These are phyloP conservation scores for Turritopsis dohrnii DNA, from an alignment of 30 jellyfish, hydroid and myxozoan species.

Conservation along the genomic window DNA sequence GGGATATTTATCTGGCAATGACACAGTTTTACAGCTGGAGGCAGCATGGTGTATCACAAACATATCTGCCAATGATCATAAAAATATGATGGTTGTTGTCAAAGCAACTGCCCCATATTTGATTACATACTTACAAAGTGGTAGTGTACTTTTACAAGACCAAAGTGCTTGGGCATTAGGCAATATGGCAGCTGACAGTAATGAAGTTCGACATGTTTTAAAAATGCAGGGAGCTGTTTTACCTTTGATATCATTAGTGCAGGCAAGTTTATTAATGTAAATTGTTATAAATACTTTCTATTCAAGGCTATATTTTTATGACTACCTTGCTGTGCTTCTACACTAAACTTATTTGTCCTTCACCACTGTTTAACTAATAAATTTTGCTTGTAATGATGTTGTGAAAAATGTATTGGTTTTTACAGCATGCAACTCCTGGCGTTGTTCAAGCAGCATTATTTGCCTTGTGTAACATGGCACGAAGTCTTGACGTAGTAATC, in stretches of 20 bases:
- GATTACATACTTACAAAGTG: conserved; percentile 66
- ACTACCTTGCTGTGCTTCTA: too few species aligned
- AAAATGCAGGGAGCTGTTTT: conserved; percentile 60
- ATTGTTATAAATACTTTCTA: too few species aligned
- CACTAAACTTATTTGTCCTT: too few species aligned
- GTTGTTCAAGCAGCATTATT: conserved; percentile 56
- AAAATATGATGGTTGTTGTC: conserved; percentile 32
- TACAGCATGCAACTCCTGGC: neutral
- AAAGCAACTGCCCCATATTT: conserved; percentile 72
- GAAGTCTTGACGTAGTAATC: conserved; percentile 31
- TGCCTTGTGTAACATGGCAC: conserved; percentile 51
- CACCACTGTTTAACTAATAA: too few species aligned
- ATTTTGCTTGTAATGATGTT: too few species aligned
- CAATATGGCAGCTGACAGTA: conserved; percentile 81
- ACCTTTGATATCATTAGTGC: conserved; percentile 62
- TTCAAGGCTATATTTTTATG: too few species aligned
- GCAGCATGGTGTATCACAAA: conserved; percentile 87
- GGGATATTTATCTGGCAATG: conserved; percentile 74
- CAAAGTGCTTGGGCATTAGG: conserved; percentile 90
- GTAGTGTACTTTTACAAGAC: conserved; percentile 50
- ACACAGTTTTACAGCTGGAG: conserved; percentile 64
- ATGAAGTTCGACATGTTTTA: conserved; percentile 37
- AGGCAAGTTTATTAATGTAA: conserved; percentile 40
- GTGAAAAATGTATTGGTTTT: neutral
- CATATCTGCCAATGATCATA: conserved; percentile 56